Percentiles rank a stretch among this genome's conserved stretches.
phyloP scores from a whole-genome alignment of 2,888 invertebrate species.

The Chironomus tentans region DNA sequence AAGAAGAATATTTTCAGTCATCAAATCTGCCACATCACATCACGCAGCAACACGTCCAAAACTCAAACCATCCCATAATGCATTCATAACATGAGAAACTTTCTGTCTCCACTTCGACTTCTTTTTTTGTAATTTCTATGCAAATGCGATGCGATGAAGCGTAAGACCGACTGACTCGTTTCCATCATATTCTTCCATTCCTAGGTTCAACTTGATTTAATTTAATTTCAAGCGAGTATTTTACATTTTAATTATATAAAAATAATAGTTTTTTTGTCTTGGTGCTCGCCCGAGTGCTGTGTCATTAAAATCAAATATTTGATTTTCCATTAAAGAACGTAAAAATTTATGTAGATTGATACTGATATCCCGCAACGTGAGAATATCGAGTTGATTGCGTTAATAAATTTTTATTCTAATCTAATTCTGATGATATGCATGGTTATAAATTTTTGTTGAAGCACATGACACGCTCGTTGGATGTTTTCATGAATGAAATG shows the following conservation, averaged over 20 bases:
- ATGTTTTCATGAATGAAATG: no score
- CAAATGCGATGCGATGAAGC: background rate
- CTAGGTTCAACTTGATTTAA: no score
- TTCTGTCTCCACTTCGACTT: background rate
- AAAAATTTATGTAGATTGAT: background rate
- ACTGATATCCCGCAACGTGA: background rate
- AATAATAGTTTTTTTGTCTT: background rate
- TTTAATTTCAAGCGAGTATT: background rate
- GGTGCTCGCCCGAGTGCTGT: background rate
- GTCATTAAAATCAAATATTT: background rate
- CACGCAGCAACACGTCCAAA: no score
- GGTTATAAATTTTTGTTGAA: no score
- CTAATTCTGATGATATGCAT: no score
- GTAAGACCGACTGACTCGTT: background rate
- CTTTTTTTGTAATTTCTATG: background rate
- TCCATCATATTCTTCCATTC: background rate
- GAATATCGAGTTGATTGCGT: no score
- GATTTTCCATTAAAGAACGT: background rate
- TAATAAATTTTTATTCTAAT: no score
- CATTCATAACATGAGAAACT: background rate
- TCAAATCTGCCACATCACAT: no score
- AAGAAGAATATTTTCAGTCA: no score
- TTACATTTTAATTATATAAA: background rate
- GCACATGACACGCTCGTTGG: no score
- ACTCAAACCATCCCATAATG: background rate